phyloP scores from a whole-genome alignment of 2,797 vertebrate species.

The Buceros bicornis region DNA sequence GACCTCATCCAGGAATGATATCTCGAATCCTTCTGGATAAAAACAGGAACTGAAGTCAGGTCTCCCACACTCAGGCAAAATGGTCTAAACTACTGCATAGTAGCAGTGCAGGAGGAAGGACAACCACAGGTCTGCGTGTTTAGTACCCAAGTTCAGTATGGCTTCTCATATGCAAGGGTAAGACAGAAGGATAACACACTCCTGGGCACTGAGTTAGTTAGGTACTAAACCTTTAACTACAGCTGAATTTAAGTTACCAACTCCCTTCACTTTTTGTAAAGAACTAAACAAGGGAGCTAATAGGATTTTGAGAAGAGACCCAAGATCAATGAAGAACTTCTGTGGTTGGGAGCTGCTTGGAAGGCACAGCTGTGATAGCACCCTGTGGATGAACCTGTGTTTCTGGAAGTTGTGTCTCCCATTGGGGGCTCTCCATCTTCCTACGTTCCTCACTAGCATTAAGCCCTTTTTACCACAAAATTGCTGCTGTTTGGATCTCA shows the following conservation, averaged over 20 bases:
- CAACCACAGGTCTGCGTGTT: background rate
- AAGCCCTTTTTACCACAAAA: background rate
- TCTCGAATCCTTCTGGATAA: background rate
- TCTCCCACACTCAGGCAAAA: background rate
- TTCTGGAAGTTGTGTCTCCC: background rate
- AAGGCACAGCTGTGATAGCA: background rate
- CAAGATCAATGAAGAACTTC: background rate
- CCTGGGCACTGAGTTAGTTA: background rate
- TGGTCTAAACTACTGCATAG: fast-evolving
- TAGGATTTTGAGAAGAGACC: background rate
- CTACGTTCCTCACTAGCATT: background rate
- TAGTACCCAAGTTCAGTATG: background rate
- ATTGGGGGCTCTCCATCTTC: background rate
- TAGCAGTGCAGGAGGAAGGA: background rate
- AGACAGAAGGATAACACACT: background rate
- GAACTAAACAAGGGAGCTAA: background rate
- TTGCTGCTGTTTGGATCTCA: background rate
- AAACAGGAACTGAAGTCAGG: background rate
- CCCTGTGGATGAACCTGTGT: too few relatives aligned
- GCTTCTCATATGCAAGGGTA: background rate
- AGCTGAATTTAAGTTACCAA: background rate
- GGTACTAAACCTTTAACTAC: background rate
- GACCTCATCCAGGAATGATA: background rate
- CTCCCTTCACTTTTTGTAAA: background rate
- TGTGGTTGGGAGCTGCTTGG: background rate